Base-by-base conservation (phyloP, 1,140 invertebrate genomes). In the Spodoptera litura region DNA sequence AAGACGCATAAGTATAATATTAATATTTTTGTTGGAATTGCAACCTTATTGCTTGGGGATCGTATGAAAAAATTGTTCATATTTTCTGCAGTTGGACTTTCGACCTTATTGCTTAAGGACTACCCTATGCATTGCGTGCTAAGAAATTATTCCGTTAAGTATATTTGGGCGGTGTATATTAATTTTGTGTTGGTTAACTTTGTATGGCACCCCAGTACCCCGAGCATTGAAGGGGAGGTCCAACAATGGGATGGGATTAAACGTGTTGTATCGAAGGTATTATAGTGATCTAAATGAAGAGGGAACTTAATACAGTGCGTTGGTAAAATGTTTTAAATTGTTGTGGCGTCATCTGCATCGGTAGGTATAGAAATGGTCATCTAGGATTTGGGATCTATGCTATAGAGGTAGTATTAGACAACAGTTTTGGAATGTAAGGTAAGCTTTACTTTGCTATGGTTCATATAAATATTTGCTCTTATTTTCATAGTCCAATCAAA, bases 201-300 rank as follows among this genome's bases (percentile, higher is more conserved):
- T 88, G 27, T 66, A 86, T 88, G 83, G 83, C 80, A 64, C 78
- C 64, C 61, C 20, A 20, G 20, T 80, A 68, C 66, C 83, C 85
- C 80, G 82, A 53, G 75, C 66, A 78, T 71, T 70, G 75, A 55
- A 71, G 82, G 85, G 87, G 87, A 89, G 83, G n/a, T 35, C 15
- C 78, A 58, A 93, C 90, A 94, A 93, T 88, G 81, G 90, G 89
- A 92, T 92, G 87, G 91, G 90, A 94, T 94, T 94, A 92, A 88
- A 83, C 84, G 88, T 91, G 89, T 89, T 88, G 85, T 86, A 87
- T 88, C 87, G 88, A 87, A 90, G 87, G 89, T 83, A 91, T 92
- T 91, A 91, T 89, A 90, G 78, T 89, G 87, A 92, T 91, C 88
- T 87, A 83, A 83, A 77, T 78, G 62, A 31, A 53, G 20, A 61